Evolutionary conservation across 2,888 invertebrate genomes (phyloP).

Genomic region (Iphiclides podalirius): DNA sequence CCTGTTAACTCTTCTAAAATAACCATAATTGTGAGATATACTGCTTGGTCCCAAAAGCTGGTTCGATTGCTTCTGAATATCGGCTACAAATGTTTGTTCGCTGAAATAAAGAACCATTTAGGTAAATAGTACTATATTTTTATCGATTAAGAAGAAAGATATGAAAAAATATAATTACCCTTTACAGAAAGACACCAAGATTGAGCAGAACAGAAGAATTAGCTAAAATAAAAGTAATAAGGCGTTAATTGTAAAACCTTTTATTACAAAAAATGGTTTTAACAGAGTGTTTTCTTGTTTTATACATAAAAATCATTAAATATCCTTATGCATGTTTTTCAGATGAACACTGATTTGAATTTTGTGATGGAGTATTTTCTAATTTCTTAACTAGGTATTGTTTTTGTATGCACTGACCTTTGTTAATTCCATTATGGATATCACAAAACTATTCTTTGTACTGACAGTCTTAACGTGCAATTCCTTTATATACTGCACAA

Average conservation of each 20-base stretch:
- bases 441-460: constrained; percentile 10
- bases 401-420: constrained; percentile 12
- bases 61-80: background rate
- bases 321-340: no score
- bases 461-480: constrained; percentile 15
- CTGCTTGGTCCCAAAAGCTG: background rate
- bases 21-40: background rate
- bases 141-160: no score
- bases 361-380: no score
- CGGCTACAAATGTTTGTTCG: background rate
- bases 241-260: background rate
- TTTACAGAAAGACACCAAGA: constrained; percentile 3
- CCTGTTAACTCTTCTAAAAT: background rate
- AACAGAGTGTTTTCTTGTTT: no score
- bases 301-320: no score
- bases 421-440: constrained; percentile 13
- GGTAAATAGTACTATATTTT: no score
- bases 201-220: constrained; percentile 2
- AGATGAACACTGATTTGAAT: no score
- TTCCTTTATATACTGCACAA: constrained; percentile 25
- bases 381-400: no score
- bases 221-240: constrained; percentile 16
- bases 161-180: constrained; percentile 6
- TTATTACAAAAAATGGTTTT: no score
- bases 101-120: background rate